Conservation (phyloP, 1,140 invertebrate species). For the Gerris buenoi region DNA sequence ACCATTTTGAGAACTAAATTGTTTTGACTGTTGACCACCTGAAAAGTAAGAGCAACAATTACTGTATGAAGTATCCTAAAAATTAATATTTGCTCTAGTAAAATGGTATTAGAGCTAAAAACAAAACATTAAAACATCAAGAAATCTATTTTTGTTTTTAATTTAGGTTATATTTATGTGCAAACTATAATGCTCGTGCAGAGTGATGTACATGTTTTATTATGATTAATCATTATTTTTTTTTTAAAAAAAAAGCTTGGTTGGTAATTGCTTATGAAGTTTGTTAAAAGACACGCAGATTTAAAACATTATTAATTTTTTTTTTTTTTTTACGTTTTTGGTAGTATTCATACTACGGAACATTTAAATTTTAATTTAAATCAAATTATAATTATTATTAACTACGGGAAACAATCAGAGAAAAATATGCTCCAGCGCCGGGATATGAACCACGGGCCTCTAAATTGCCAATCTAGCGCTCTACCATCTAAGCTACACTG, state of each 20-base stretch:
- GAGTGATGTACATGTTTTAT: neutral
- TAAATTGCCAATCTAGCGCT: too few relatives aligned
- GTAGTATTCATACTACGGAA: neutral
- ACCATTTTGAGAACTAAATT: slow-evolving; percentile 15
- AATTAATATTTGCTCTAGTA: too few relatives aligned
- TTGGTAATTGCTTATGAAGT: neutral
- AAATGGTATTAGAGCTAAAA: neutral
- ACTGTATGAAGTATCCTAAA: neutral
- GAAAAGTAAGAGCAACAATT: neutral
- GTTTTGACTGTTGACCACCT: slow-evolving; percentile 5
- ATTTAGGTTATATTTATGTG: neutral
- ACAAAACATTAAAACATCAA: neutral
- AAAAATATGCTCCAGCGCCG: neutral
- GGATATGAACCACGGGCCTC: too few relatives aligned
- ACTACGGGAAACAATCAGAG: neutral
- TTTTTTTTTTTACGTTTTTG: too few relatives aligned
- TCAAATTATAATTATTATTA: neutral
- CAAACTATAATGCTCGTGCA: neutral
- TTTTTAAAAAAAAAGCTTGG: neutral
- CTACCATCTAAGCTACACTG: too few relatives aligned
- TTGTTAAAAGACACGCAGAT: neutral
- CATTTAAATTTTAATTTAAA: neutral
- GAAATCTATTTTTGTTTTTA: neutral
- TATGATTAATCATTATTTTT: neutral
- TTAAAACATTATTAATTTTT: neutral